Evolutionary conservation across 2,888 invertebrate species (phyloP).

Genomic region (Timema cristinae): DNA sequence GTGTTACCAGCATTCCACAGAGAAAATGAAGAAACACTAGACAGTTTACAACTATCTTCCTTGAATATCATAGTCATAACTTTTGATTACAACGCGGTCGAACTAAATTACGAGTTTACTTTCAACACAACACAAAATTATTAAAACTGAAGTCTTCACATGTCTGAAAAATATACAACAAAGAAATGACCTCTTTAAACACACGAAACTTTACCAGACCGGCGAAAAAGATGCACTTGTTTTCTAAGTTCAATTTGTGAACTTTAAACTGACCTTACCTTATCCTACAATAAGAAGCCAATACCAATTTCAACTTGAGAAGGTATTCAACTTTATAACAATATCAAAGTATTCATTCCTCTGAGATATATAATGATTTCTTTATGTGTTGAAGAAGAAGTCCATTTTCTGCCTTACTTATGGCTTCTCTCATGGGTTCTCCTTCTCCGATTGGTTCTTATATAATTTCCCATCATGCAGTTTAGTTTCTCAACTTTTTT

Average conservation of each 20-base stretch:
- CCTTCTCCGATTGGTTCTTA: too few species aligned
- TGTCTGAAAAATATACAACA: slow-evolving; percentile 30
- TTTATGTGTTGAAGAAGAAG: too few species aligned
- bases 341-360: neutral
- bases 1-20: slow-evolving; percentile 31
- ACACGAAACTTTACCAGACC: slow-evolving; percentile 28
- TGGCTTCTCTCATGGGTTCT: too few species aligned
- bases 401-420: too few species aligned
- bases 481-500: too few species aligned
- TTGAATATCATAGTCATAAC: slow-evolving; percentile 28
- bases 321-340: slow-evolving; percentile 22
- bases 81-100: slow-evolving; percentile 28
- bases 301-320: slow-evolving; percentile 27
- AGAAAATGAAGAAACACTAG: slow-evolving; percentile 32
- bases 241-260: slow-evolving; percentile 30
- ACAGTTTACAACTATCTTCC: slow-evolving; percentile 31
- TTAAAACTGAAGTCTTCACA: slow-evolving; percentile 32
- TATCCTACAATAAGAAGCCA: slow-evolving; percentile 30
- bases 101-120: slow-evolving; percentile 29
- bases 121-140: slow-evolving; percentile 33
- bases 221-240: slow-evolving; percentile 29
- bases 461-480: too few species aligned
- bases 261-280: slow-evolving; percentile 32
- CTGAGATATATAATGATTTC: too few species aligned
- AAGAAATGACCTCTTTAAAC: slow-evolving; percentile 30